Evolutionary conservation across 2,797 vertebrate species (phyloP).

Genomic region (Carcharodon carcharias): DNA sequence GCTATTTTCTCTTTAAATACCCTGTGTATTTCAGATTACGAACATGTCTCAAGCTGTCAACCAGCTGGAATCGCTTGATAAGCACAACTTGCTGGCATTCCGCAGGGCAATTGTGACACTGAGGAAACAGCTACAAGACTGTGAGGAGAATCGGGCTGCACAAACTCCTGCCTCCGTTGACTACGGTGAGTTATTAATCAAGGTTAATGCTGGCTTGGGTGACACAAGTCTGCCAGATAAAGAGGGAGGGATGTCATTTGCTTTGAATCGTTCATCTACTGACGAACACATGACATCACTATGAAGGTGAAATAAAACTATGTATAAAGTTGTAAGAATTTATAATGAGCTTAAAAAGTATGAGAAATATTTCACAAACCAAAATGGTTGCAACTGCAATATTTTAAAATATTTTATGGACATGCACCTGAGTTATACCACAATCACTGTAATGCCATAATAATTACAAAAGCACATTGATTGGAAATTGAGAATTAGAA

Average conservation of each 20-base stretch:
- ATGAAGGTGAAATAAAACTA: background rate
- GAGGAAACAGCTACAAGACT: conserved; percentile 26
- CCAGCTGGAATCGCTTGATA: background rate
- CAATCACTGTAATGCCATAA: background rate
- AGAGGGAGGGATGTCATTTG: background rate
- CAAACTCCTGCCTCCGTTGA: background rate
- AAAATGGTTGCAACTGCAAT: background rate
- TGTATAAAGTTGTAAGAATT: background rate
- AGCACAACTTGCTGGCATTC: background rate
- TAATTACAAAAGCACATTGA: background rate
- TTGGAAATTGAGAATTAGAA: background rate
- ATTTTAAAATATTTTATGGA: background rate
- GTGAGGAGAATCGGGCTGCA: conserved; percentile 8
- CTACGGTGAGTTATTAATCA: conserved; percentile 34
- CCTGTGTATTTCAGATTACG: conserved; percentile 12
- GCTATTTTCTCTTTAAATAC: background rate
- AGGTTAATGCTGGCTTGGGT: background rate
- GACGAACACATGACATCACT: background rate
- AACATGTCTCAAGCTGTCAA: conserved; percentile 33
- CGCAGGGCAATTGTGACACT: background rate
- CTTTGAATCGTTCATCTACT: too few relatives aligned
- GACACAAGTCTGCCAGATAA: background rate
- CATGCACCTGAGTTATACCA: background rate
- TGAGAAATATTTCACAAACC: background rate
- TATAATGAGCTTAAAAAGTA: background rate